Conservation (phyloP, 2,113 vertebrate genomes). For the Prietella phreatophila region DNA sequence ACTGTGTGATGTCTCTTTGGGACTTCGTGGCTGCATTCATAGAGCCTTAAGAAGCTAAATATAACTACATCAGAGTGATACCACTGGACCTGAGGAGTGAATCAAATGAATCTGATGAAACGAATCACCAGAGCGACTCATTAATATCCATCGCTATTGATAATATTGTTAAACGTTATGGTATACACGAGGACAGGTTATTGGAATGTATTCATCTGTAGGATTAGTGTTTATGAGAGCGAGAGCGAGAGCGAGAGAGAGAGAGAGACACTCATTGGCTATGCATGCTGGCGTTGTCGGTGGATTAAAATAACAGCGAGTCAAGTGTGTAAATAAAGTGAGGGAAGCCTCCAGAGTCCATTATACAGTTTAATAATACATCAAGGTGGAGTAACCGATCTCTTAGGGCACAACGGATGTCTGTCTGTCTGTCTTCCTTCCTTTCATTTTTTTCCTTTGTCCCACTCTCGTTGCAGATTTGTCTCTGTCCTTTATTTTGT, state of each 20-base stretch:
- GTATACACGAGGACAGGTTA: not conserved
- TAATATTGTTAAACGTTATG: not conserved
- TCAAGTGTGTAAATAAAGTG: constrained; percentile 99
- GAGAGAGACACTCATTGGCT: constrained; percentile 81
- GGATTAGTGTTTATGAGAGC: constrained; percentile 85
- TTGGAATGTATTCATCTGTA: constrained; percentile 33
- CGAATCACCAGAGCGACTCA: not conserved
- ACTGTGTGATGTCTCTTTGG: not conserved
- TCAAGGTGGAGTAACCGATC: constrained; percentile 99
- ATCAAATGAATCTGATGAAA: not conserved
- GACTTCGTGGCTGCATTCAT: not conserved
- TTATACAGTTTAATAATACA: constrained; percentile 99
- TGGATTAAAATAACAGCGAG: constrained; percentile 99
- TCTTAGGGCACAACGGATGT: constrained; percentile 76
- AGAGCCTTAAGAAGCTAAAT: not conserved
- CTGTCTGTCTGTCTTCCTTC: constrained; percentile 76
- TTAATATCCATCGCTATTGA: not conserved
- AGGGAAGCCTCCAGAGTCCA: constrained; percentile 96
- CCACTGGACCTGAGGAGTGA: not conserved
- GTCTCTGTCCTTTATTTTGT: not conserved
- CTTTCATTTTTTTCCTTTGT: constrained; percentile 86
- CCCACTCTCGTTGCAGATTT: constrained; percentile 72
- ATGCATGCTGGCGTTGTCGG: constrained; percentile 94
- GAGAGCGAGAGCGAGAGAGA: constrained; percentile 59
- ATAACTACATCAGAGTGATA: not conserved